Evolutionary conservation across 2,888 invertebrate genomes (phyloP).

Genomic region (Dusona sp.): DNA sequence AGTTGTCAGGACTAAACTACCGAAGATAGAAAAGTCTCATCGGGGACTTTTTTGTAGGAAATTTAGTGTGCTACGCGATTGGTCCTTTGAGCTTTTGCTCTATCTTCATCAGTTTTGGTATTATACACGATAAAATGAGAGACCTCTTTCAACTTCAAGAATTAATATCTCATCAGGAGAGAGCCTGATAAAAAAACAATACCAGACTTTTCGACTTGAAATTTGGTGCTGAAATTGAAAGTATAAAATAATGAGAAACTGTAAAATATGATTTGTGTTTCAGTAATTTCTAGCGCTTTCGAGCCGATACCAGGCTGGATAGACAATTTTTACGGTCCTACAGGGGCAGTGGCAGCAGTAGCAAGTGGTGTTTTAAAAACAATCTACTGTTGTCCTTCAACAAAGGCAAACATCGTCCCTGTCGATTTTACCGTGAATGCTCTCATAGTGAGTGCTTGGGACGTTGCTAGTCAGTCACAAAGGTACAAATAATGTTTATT

Average conservation of each 20-base stretch:
- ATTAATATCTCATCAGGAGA: neutral
- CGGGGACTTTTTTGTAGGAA: neutral
- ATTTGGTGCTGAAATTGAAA: neutral
- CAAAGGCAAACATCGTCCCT: conserved; percentile 91
- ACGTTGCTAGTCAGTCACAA: conserved; percentile 83
- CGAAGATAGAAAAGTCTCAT: neutral
- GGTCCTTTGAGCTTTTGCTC: neutral
- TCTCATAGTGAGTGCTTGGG: conserved; percentile 88
- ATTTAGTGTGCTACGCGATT: neutral
- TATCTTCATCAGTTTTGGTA: neutral
- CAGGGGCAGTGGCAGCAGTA: conserved; percentile 87
- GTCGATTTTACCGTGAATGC: conserved; percentile 91
- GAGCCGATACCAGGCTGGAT: conserved; percentile 90
- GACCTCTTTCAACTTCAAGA: too few species aligned
- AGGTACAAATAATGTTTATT: conserved; percentile 72
- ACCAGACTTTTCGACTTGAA: neutral
- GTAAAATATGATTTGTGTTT: neutral
- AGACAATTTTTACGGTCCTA: conserved; percentile 92
- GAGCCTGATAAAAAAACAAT: neutral
- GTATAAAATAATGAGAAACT: neutral
- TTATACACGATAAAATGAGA: neutral
- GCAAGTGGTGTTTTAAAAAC: conserved; percentile 90
- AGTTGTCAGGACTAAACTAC: neutral
- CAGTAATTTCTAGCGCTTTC: conserved; percentile 87
- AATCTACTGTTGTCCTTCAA: conserved; percentile 87